Conservation (phyloP, 2,888 invertebrate genomes). For the Drosophila melanosoma region DNA sequence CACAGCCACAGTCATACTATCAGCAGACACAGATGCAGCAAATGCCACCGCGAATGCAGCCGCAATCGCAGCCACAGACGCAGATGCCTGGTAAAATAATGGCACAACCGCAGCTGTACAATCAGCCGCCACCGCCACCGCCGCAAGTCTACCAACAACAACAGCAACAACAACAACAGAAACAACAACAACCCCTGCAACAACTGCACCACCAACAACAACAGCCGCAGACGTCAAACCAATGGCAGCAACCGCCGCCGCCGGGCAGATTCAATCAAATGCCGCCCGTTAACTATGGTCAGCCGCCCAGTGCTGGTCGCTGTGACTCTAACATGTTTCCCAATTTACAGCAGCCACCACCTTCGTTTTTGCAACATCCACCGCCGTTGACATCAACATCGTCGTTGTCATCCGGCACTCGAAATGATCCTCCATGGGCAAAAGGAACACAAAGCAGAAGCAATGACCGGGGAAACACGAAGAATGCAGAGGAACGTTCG, state of each 20-base stretch:
- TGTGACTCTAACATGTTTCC: conserved; percentile 31
- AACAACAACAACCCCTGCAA: conserved; percentile 50
- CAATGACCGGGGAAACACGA: conserved; percentile 19
- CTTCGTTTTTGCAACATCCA: conserved; percentile 31
- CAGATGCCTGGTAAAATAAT: conserved; percentile 66
- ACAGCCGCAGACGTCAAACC: conserved; percentile 29
- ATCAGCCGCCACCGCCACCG: conserved; percentile 78
- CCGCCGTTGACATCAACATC: neutral
- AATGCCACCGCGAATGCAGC: conserved; percentile 32
- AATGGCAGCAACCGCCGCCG: conserved; percentile 46
- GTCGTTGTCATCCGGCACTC: conserved; percentile 5
- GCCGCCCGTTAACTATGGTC: conserved; percentile 28
- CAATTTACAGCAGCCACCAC: conserved; percentile 63
- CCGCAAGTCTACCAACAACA: conserved; percentile 32
- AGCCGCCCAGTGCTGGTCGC: conserved; percentile 7
- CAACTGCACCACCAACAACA: conserved; percentile 70
- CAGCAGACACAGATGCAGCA: conserved; percentile 1
- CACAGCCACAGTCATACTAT: neutral
- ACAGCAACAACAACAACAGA: conserved; percentile 17
- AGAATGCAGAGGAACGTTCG: conserved; percentile 17
- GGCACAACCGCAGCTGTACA: conserved; percentile 81
- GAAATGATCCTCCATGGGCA: conserved; percentile 21
- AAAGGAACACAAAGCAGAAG: conserved; percentile 11
- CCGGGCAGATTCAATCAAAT: conserved; percentile 35
- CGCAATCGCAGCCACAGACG: conserved; percentile 18